Evolutionary conservation across 2,888 invertebrate species (phyloP), one percentile per base, ranked within the genome.

Genomic region (Osmoderma eremita): DNA sequence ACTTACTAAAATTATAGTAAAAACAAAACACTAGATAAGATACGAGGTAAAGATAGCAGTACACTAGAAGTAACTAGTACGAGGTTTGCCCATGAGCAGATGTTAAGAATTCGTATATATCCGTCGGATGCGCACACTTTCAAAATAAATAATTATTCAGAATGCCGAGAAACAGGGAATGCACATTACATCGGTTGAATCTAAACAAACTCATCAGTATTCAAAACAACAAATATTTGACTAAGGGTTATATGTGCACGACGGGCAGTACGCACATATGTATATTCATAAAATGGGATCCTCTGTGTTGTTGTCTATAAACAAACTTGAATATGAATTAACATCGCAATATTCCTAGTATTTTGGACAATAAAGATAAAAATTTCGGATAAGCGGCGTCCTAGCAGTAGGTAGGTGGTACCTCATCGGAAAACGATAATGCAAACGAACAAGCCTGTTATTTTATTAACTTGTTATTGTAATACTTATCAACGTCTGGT

Each of bases 101-200:
- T 56, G 56, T 56, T 56, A 39, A 18, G 20, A 56, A 56, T 13
- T 30, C 50, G 56, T 41, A 30, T 10, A 20, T 24, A 41, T 56
- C 56, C 56, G 56, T 41, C 36, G 56, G 42, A 42, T 17, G 22
- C 56, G 56, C 22, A 56, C 56, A 56, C 56, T 42, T 41, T 56
- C 56, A 56, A 56, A 56, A 56, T 56, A 56, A 56, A 56, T 56
- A 56, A 56, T 56, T 56, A 56, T 41, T 39, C 41, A 56, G 17
- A 41, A 56, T 41, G 56, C 41, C 39, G n/a, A 41, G 39, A 24
- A 42, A 56, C 56, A 41, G 41, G 18, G 56, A 56, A 56, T 41
- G 50, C 30, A 15, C 50, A 24, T 50, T 3, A 48, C 56, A 20
- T 56, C 39, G 12, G 18, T 56, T 22, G 56, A 56, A 56, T 56